Conservation (phyloP, 2,797 vertebrate genomes). For the Coendou prehensilis region DNA sequence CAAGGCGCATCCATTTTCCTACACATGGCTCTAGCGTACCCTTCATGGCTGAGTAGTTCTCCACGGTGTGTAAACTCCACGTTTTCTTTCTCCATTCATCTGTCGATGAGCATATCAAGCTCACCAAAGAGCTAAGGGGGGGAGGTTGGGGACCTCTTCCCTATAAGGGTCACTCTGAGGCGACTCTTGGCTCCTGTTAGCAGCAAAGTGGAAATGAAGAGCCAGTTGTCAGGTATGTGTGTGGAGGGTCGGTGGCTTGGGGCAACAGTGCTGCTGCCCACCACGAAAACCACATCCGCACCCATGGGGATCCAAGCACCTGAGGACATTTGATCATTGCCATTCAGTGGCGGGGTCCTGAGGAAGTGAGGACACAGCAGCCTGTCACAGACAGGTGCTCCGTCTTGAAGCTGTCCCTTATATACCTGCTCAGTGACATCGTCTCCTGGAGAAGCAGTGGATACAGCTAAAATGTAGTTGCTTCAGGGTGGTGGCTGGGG, state of each 20-base stretch:
- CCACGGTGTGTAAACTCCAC: background rate
- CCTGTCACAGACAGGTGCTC: background rate
- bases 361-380: background rate
- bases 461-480: fast-evolving
- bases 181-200: background rate
- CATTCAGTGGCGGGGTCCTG: background rate
- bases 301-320: background rate
- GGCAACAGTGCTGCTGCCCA: background rate
- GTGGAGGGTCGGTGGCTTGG: background rate
- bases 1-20: too few species aligned
- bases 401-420: fast-evolving
- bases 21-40: background rate
- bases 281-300: background rate
- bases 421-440: background rate
- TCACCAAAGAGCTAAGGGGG: background rate
- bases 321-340: background rate
- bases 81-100: background rate
- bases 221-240: background rate
- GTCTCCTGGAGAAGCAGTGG: background rate
- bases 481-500: background rate
- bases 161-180: background rate
- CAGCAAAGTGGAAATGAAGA: background rate
- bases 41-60: background rate
- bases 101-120: background rate
- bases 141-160: background rate